These are phyloP conservation scores for Pogoniulus pusillus DNA, from an alignment of 2,797 vertebrate genomes.

Conservation along the genomic window DNA sequence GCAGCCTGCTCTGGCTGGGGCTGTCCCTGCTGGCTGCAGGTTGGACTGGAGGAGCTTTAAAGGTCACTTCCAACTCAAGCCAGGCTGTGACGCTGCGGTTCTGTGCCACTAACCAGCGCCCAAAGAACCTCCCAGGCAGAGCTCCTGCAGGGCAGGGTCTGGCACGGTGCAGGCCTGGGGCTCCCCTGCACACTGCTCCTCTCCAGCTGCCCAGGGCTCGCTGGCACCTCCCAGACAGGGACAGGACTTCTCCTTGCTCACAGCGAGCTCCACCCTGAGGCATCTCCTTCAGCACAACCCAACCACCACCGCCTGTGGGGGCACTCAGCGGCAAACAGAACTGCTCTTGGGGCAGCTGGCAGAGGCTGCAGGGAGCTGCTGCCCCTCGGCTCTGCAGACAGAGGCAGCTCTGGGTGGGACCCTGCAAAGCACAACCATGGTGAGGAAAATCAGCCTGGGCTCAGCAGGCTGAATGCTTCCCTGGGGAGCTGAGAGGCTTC, in stretches of 20 bases:
- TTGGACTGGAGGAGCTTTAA: no score
- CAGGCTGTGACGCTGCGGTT: no score
- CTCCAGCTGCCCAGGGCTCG: neutral
- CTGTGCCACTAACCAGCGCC: neutral
- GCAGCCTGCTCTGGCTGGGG: no score
- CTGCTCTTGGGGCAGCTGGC: neutral
- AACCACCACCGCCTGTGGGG: no score
- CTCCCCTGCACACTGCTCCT: accelerated
- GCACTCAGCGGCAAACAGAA: neutral
- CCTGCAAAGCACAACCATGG: neutral
- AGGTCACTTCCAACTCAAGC: no score
- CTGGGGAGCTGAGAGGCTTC: conserved; percentile 15
- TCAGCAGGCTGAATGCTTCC: conserved; percentile 40
- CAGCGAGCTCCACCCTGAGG: neutral
- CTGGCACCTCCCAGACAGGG: neutral
- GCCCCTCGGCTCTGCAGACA: neutral
- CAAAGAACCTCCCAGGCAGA: neutral
- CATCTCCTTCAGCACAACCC: neutral
- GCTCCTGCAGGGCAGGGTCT: neutral
- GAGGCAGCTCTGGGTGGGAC: neutral
- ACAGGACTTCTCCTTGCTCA: neutral
- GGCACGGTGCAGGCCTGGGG: neutral
- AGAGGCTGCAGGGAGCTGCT: neutral
- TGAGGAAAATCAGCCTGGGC: neutral
- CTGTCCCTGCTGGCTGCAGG: no score